Percentiles rank a stretch among this genome's conserved stretches.
These are phyloP conservation scores for Corynorhinus townsendii DNA, from an alignment of 2,113 vertebrate genomes.

Conservation along the genomic window DNA sequence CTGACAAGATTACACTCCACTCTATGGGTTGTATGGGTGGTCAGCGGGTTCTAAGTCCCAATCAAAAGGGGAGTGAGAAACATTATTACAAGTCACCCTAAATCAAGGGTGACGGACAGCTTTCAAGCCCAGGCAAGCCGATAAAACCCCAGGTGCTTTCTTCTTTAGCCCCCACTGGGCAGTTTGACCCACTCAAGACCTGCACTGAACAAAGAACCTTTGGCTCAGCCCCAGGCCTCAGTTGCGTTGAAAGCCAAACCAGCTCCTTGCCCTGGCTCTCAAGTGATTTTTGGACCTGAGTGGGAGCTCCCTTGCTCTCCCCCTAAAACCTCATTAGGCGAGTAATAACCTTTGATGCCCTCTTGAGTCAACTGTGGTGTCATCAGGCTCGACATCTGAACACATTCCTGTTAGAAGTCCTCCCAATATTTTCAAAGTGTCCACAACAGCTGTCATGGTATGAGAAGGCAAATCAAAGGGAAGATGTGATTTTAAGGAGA, in stretches of 20 bases:
- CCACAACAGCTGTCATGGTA: neutral
- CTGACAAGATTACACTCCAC: neutral
- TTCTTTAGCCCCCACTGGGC: neutral
- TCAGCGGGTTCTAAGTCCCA: neutral
- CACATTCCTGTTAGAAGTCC: neutral
- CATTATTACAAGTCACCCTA: neutral
- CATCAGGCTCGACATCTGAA: neutral
- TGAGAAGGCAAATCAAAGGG: neutral
- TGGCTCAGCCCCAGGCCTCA: fast-evolving
- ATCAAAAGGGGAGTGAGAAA: neutral
- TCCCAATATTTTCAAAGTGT: neutral
- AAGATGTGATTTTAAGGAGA: neutral
- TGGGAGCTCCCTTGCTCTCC: neutral
- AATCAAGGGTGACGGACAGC: neutral
- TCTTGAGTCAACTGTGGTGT: neutral
- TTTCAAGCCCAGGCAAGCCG: neutral
- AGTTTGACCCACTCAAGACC: neutral
- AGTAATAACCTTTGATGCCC: neutral
- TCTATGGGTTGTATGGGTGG: neutral
- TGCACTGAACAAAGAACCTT: neutral
- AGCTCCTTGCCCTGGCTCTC: too few relatives aligned
- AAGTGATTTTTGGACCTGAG: neutral
- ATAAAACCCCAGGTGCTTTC: neutral
- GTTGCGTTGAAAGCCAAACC: neutral
- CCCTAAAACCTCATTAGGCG: neutral